Evolutionary conservation across 2,888 invertebrate species (phyloP), one percentile per base, ranked within the genome.

Genomic region (Heterodera filipjevi): DNA sequence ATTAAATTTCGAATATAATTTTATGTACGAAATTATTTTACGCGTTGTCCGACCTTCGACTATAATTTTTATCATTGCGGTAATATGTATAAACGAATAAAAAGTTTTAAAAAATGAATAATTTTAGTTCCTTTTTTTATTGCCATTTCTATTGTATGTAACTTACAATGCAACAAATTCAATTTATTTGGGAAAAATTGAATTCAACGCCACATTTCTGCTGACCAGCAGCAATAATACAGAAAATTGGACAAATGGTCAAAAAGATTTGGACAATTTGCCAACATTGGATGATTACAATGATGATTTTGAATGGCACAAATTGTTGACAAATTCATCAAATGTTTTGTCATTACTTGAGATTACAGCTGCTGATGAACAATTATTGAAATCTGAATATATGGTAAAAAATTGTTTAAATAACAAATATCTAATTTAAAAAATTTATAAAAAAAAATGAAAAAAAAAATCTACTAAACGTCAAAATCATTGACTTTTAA

Each of bases 171-270:
- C 35, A 3, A 39, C 39, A 22, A 22, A 22, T 12, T 35, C 27
- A 71, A 27, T 39, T 39, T 71, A 39, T 71, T 68, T 27, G 35
- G 19, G 16, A 33, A 68, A 68, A 68, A 68, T 53, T 53, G 53
- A 53, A 6, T 6, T 32, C 14, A 33, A 3, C 14, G n/a, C 35
- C 19, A 27, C 3, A 19, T 35, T 33, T n/a, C 19, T 32, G 32
- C 5, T 16, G 8, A 5, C 19, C 32, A 33, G 27, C 19, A 14
- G 5, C 68, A 33, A 8, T 27, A 30, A 33, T 19, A 19, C 19
- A n/a, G 22, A 53, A 53, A 53, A 53, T 53, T 16, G 22, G 53
- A 53, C 14, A 6, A 3, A 53, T 19, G 22, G 3, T 22, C 22
- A 6, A 22, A n/a, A 6, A 14, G 14, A 33, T 16, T 27, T 32